A percentile compares a stretch with the other conserved stretches of the same genome.
These are phyloP conservation scores for Lepidocyrtoides sp. DNA, from an alignment of 2,888 invertebrate genomes.

Conservation along the genomic window DNA sequence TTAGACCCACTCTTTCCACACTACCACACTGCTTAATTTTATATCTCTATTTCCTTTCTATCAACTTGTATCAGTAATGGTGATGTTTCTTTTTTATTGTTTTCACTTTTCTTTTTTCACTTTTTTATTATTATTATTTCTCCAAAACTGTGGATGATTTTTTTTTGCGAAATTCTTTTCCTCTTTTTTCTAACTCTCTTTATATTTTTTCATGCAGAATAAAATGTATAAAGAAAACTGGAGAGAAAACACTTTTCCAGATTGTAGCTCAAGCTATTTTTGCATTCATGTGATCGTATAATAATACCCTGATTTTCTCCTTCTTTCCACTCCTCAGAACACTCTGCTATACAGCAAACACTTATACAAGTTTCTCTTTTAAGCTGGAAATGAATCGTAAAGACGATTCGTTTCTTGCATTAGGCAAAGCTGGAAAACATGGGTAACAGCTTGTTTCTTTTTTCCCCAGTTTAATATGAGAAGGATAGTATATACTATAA, in stretches of 20 bases:
- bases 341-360: background rate
- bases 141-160: constrained; percentile 21
- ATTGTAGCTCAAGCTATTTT: constrained; percentile 34
- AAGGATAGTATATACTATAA: constrained; percentile 29
- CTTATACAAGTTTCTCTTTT: constrained; percentile 20
- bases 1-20: too few species aligned
- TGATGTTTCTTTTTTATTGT: constrained; percentile 50
- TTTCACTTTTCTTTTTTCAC: constrained; percentile 24
- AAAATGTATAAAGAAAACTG: background rate
- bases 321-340: background rate
- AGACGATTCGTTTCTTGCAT: constrained; percentile 72
- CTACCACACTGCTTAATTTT: too few species aligned
- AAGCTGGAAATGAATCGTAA: constrained; percentile 66
- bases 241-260: constrained; percentile 65
- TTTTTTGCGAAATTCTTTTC: background rate
- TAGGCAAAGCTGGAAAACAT: constrained; percentile 68
- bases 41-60: constrained; percentile 48
- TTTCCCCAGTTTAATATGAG: constrained; percentile 34
- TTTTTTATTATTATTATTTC: constrained; percentile 22
- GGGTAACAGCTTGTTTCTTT: constrained; percentile 77
- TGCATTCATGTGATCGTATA: constrained; percentile 48
- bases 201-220: constrained; percentile 7
- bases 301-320: constrained; percentile 53
- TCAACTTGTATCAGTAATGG: background rate
- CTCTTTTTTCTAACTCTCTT: constrained; percentile 45